Percentiles rank a stretch among this genome's conserved stretches.
phyloP scores from a whole-genome alignment of 2,888 invertebrate genomes.

The Tupiocoris notatus region DNA sequence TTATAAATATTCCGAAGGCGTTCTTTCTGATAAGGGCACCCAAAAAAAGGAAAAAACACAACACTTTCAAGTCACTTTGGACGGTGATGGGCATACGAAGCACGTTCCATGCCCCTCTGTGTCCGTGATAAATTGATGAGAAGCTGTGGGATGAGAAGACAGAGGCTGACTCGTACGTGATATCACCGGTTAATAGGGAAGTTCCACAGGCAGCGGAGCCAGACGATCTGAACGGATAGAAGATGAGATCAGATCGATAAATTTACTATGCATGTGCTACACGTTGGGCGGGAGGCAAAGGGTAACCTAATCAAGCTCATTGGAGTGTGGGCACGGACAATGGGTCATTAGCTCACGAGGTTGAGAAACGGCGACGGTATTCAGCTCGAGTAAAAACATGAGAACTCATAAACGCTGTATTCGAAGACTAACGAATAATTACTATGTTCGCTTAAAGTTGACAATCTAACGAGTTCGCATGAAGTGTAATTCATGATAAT shows the following conservation, averaged over 20 bases:
- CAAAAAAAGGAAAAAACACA: background rate
- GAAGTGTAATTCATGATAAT: no score
- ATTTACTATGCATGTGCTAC: background rate
- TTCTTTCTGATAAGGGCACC: background rate
- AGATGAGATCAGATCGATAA: background rate
- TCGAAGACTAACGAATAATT: background rate
- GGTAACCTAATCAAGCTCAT: background rate
- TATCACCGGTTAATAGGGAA: background rate
- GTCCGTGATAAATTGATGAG: background rate
- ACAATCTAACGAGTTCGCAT: no score
- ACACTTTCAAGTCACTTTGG: background rate
- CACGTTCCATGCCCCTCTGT: background rate
- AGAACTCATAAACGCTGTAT: no score
- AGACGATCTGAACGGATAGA: background rate
- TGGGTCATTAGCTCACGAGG: background rate
- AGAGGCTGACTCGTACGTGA: background rate
- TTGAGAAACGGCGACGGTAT: background rate
- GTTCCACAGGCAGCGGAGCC: background rate
- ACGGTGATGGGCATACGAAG: background rate
- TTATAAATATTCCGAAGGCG: background rate
- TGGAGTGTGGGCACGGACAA: background rate
- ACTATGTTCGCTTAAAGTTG: no score
- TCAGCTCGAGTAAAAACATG: background rate
- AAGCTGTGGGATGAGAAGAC: background rate
- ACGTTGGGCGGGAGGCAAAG: no score